Evolutionary conservation across 2,888 invertebrate species (phyloP).

Genomic region (Drosophila sordidapex): DNA sequence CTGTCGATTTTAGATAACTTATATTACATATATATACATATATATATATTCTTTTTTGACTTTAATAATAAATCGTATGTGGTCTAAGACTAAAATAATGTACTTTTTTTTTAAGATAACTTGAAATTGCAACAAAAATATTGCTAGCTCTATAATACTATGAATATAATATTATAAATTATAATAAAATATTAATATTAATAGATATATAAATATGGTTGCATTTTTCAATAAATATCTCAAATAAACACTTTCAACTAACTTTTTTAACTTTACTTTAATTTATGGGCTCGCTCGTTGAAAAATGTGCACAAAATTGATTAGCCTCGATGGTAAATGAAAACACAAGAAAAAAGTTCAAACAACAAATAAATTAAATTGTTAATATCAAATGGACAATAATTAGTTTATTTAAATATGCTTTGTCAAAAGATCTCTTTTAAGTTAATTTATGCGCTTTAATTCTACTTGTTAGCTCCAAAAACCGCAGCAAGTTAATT

Average conservation of each 20-base stretch:
- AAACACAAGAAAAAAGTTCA: neutral
- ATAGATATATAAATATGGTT: too few relatives aligned
- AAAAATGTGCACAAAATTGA: neutral
- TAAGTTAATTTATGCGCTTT: neutral
- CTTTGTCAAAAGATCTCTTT: neutral
- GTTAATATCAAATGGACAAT: neutral
- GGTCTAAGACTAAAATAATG: neutral
- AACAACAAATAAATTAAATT: neutral
- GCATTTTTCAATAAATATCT: neutral
- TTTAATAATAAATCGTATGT: neutral
- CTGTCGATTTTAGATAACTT: neutral
- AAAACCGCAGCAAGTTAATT: conserved; percentile 59
- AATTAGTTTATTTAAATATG: conserved; percentile 1
- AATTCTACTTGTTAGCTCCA: conserved; percentile 4
- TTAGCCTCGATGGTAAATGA: neutral
- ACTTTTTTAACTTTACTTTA: neutral
- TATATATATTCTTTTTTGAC: neutral
- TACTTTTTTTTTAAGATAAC: neutral
- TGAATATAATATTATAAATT: neutral
- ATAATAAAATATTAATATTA: neutral
- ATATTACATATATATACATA: too few relatives aligned
- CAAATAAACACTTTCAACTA: neutral
- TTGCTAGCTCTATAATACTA: neutral
- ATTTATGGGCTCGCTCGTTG: neutral
- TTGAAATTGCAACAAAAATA: neutral